Base-by-base conservation (phyloP, 2,888 invertebrate genomes). In the Pantelozetes paolii region DNA sequence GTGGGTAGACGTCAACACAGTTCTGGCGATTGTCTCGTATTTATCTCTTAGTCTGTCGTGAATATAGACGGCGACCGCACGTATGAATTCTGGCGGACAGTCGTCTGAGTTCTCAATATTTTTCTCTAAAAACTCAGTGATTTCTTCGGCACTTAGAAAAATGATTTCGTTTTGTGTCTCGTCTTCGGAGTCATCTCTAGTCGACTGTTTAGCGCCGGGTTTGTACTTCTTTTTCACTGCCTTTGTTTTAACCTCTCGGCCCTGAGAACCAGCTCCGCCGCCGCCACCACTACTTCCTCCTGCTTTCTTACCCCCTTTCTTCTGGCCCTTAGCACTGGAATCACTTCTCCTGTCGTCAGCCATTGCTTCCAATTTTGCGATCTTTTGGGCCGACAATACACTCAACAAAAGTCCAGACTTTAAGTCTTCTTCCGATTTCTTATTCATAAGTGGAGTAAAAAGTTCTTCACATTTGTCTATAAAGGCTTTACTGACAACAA, bases 241-340 rank as follows among this genome's bases (percentile, higher is more conserved):
- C 81, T 93, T 95, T 0, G 93, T 95, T 85, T 94, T 96, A 0
- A 94, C 94, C 85, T 97, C 96, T 50, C 96, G 86, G 0, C 96
- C 96, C 80, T 95, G 95, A 15, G 89, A 87, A 1, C 95, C 95
- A 20, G 95, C 94, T 70, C 89, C 89, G 15, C 73, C 67, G 1
- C 73, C 67, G 32, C 73, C 73, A 85, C 94, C 95, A 1, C 93
- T 93, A 32, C 88, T 77, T 75, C 36, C 45, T 26, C 72, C 59
- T 40, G 6, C 45, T 72, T 62, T 62, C 26, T 62, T 62, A 13
- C 1, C 32, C 40, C 6, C 45, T 36, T 30, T 71, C n/a, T 30
- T 71, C 40, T 40, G 71, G 15, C 18, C 26, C 9, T 71, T 71
- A 48, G 40, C 30, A 1, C 30, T 28, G 2, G 54, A 48, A 28